Percentiles rank a stretch among this genome's conserved stretches.
phyloP scores from a whole-genome alignment of 2,113 vertebrate species.

The Melierax canorus region DNA sequence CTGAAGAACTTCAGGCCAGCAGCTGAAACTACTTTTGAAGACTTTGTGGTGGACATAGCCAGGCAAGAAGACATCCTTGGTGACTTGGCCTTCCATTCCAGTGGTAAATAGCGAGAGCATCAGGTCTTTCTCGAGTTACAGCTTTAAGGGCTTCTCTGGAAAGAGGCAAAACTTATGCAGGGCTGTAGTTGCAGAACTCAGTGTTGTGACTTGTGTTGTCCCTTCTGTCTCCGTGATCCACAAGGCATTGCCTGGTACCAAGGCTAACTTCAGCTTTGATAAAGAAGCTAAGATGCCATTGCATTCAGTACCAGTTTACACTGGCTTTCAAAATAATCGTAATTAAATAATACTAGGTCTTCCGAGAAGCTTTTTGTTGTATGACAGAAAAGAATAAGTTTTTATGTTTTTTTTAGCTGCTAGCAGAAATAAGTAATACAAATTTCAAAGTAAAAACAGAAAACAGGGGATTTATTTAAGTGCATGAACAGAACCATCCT shows the following conservation, averaged over 20 bases:
- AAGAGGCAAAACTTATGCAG: not conserved
- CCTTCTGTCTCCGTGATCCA: not conserved
- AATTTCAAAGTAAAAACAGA: not conserved
- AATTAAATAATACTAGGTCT: not conserved
- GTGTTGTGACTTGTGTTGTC: not conserved
- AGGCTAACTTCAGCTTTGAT: not conserved
- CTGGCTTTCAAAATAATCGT: not conserved
- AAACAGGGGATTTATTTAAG: not conserved
- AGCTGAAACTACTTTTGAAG: slow-evolving; percentile 88
- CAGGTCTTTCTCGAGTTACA: not conserved
- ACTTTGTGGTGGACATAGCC: slow-evolving; percentile 85
- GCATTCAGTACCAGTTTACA: not conserved
- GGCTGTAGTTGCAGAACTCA: not conserved
- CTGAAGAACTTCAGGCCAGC: slow-evolving; percentile 89
- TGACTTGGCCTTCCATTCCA: slow-evolving; percentile 85
- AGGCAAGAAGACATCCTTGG: slow-evolving; percentile 85
- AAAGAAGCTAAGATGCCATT: not conserved
- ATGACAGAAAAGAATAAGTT: not conserved
- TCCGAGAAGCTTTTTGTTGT: not conserved
- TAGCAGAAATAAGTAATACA: not conserved
- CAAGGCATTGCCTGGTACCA: not conserved
- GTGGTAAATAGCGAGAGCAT: slow-evolving; percentile 70
- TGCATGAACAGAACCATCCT: not conserved
- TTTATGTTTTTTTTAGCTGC: not conserved
- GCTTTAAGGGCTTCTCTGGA: not conserved